phyloP scores from a whole-genome alignment of 2,113 vertebrate species.

The Hippocampus guttulatus region DNA sequence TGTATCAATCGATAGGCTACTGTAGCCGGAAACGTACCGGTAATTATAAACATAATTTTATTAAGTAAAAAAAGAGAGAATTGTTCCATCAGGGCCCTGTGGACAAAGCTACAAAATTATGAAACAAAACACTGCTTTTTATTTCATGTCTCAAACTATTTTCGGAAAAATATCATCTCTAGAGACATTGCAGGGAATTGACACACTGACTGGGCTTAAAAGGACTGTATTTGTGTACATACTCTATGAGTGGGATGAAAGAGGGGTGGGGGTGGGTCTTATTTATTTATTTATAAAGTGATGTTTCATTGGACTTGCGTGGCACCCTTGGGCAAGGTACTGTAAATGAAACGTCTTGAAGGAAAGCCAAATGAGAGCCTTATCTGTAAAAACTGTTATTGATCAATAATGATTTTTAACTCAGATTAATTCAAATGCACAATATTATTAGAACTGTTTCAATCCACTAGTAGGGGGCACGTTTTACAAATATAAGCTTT shows the following conservation, averaged over 20 bases:
- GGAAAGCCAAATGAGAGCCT: constrained; percentile 10
- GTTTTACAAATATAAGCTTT: constrained; percentile 4
- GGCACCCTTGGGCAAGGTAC: constrained; percentile 27
- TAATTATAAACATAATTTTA: neutral
- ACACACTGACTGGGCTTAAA: constrained; percentile 26
- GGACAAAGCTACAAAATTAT: neutral
- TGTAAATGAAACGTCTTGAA: constrained; percentile 24
- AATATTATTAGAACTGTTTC: neutral
- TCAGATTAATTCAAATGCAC: constrained; percentile 1
- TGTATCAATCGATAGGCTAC: constrained; percentile 16
- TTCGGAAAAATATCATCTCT: neutral
- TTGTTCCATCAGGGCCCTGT: constrained; percentile 21
- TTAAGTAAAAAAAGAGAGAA: constrained; percentile 17
- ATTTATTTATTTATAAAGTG: constrained; percentile 70
- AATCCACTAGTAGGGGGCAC: neutral
- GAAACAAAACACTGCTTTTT: neutral
- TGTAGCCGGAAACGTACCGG: constrained; percentile 40
- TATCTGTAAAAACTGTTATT: neutral
- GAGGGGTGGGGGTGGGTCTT: constrained; percentile 35
- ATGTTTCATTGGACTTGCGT: constrained; percentile 30
- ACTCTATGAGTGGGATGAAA: constrained; percentile 37
- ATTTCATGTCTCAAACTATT: neutral
- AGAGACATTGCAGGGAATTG: constrained; percentile 27
- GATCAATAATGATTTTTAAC: neutral
- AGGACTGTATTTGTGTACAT: constrained; percentile 47